Base-by-base conservation (phyloP, 2,797 vertebrate genomes). In the Melanotaenia pygmaea region DNA sequence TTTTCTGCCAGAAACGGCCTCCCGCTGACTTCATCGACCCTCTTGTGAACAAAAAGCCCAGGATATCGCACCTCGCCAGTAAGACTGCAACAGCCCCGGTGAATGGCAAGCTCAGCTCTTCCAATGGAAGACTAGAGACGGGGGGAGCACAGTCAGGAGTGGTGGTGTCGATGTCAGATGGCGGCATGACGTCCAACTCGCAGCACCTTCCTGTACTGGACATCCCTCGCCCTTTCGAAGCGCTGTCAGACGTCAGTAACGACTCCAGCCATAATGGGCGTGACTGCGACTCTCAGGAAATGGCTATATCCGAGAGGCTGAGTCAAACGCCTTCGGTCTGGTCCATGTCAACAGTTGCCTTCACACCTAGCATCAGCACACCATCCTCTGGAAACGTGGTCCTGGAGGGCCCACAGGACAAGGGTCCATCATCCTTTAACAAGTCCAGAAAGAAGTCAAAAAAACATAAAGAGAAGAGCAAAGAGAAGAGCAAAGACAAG, bases 381-480 rank as follows among this genome's bases (percentile, higher is more conserved):
- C 70, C 85, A 0, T 85, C 91, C 66, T 85, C 87, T 1, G 80
- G 75, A 61, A 90, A 79, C 74, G 69, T 75, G 0, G 74, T 65
- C 59, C 73, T 74, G 4, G 77, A 84, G 0, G 80, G 28, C 6
- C 79, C 87, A 2, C 87, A 37, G 58, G 87, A 85, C 51, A 88
- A 81, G 64, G 85, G 68, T 68, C 77, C 89, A 35, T 57, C 94
- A 53, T 83, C 93, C 2, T 69, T 87, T 16, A 91, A 86, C 45
- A 98, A 98, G 87, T 92, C 93, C 76, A 97, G 93, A 94, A 99
- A 97, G 89, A 98, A 97, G 81, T 96, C 96, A 20, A 98, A 98
- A 95, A 99, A 98, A 90, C 97, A 98, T 94, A 97, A 96, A 93
- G 97, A 96, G 80, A 97, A 96, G 87, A 87, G 86, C 58, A 97